A percentile compares a stretch with the other conserved stretches of the same genome.
These are phyloP conservation scores for Parnassius orleans DNA, from an alignment of 2,888 invertebrate genomes.

Conservation along the genomic window DNA sequence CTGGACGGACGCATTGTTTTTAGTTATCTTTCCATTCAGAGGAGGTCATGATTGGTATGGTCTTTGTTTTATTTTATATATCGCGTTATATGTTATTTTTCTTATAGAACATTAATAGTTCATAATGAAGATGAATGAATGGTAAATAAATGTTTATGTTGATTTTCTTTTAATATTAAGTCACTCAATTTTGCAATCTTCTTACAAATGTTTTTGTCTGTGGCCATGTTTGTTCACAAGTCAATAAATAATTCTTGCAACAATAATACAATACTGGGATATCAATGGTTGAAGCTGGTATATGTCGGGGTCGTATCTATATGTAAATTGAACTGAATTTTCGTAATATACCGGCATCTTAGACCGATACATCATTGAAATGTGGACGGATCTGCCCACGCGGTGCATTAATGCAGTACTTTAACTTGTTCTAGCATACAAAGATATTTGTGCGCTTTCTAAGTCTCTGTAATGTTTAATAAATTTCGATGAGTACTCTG, in stretches of 20 bases:
- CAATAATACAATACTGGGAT: conserved; percentile 54
- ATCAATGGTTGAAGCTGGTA: conserved; percentile 39
- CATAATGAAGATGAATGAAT: conserved; percentile 5
- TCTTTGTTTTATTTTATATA: conserved; percentile 35
- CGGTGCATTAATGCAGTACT: conserved; percentile 54
- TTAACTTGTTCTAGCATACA: conserved; percentile 50
- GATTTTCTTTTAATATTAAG: too few species aligned
- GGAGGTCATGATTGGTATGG: conserved; percentile 38
- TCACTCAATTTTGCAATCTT: background rate
- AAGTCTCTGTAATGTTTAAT: too few species aligned
- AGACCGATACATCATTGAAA: conserved; percentile 77
- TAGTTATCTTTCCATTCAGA: conserved; percentile 34
- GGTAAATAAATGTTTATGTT: too few species aligned
- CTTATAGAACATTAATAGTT: conserved; percentile 4
- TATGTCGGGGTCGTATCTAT: conserved; percentile 63
- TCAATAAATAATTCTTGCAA: conserved; percentile 64
- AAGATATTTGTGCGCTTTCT: conserved; percentile 31
- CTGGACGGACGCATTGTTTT: conserved; percentile 37
- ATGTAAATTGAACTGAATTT: conserved; percentile 74
- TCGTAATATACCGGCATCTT: conserved; percentile 65
- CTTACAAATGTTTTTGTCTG: conserved; percentile 5
- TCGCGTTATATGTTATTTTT: conserved; percentile 28
- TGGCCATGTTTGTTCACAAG: conserved; percentile 32
- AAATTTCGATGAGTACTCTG: too few species aligned
- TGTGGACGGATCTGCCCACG: conserved; percentile 76